Percentiles rank a stretch among this genome's conserved stretches.
Conservation (phyloP, 2,888 invertebrate species). For the Diarsia mendica region DNA sequence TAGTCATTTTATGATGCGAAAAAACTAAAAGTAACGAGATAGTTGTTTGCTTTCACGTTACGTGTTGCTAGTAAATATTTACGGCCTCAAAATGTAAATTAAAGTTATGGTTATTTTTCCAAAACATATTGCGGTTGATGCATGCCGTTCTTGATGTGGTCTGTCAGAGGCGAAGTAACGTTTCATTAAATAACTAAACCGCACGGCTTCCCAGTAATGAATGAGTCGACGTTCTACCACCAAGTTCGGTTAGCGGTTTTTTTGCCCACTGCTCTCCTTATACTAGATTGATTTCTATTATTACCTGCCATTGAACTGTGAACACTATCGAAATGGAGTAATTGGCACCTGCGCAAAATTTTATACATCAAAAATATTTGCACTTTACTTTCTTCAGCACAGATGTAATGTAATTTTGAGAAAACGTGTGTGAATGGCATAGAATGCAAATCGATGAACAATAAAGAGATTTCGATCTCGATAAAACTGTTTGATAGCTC, state of each 20-base stretch:
- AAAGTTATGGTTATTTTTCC: constrained; percentile 48
- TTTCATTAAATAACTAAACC: constrained; percentile 86
- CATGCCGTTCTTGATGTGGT: constrained; percentile 73
- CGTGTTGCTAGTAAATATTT: constrained; percentile 1
- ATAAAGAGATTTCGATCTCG: constrained; percentile 36
- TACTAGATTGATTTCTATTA: constrained; percentile 85
- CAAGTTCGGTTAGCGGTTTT: constrained; percentile 85
- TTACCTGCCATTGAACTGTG: constrained; percentile 78
- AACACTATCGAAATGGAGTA: constrained; percentile 81
- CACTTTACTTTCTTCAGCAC: constrained; percentile 67
- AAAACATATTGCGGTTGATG: constrained; percentile 68
- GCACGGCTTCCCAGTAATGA: constrained; percentile 81
- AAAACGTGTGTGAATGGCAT: constrained; percentile 52
- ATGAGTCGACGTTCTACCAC: constrained; percentile 80
- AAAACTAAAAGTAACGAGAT: background rate
- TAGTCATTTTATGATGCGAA: background rate
- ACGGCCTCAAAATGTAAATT: constrained; percentile 16
- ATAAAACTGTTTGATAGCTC: constrained; percentile 34
- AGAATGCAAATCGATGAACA: constrained; percentile 44
- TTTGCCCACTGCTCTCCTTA: constrained; percentile 83
- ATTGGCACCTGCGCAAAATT: constrained; percentile 75
- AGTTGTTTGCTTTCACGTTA: constrained; percentile 7
- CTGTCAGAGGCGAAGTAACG: constrained; percentile 75
- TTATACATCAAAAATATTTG: constrained; percentile 69
- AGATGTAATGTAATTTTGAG: constrained; percentile 60